These are phyloP conservation scores for Thecocarcelia acutangulata DNA, from an alignment of 2,888 invertebrate genomes.

Conservation along the genomic window DNA sequence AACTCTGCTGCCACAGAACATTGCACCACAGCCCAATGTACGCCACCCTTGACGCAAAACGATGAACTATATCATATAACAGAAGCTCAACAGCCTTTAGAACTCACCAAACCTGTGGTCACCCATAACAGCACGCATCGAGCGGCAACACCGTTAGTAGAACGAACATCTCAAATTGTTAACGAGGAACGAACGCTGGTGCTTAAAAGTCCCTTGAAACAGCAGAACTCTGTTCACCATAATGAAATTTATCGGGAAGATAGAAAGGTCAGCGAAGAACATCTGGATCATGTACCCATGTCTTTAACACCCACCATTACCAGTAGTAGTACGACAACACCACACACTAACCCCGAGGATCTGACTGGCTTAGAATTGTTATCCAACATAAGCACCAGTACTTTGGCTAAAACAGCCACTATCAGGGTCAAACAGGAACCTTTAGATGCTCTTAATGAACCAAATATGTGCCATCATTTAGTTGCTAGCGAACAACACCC, in stretches of 20 bases:
- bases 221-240: neutral
- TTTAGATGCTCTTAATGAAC: slow-evolving; percentile 72
- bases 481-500: slow-evolving; percentile 21
- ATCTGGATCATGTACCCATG: neutral
- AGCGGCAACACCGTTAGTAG: slow-evolving; percentile 40
- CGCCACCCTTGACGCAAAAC: slow-evolving; percentile 63
- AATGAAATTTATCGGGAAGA: slow-evolving; percentile 21
- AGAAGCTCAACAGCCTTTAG: slow-evolving; percentile 74
- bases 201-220: slow-evolving; percentile 47
- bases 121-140: slow-evolving; percentile 45
- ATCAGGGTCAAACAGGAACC: slow-evolving; percentile 80
- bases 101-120: slow-evolving; percentile 72
- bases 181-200: slow-evolving; percentile 23
- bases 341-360: slow-evolving; percentile 83
- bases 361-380: slow-evolving; percentile 90
- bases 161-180: slow-evolving; percentile 37
- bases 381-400: slow-evolving; percentile 91
- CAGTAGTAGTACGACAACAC: slow-evolving; percentile 56
- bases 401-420: slow-evolving; percentile 82
- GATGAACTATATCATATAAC: slow-evolving; percentile 68
- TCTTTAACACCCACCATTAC: slow-evolving; percentile 54
- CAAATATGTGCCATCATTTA: slow-evolving; percentile 52
- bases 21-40: slow-evolving; percentile 61
- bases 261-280: slow-evolving; percentile 15
- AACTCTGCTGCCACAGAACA: slow-evolving; percentile 39